A percentile compares a stretch with the other conserved stretches of the same genome.
These are phyloP conservation scores for Sorex fumeus DNA, from an alignment of 2,113 vertebrate genomes.

Conservation along the genomic window DNA sequence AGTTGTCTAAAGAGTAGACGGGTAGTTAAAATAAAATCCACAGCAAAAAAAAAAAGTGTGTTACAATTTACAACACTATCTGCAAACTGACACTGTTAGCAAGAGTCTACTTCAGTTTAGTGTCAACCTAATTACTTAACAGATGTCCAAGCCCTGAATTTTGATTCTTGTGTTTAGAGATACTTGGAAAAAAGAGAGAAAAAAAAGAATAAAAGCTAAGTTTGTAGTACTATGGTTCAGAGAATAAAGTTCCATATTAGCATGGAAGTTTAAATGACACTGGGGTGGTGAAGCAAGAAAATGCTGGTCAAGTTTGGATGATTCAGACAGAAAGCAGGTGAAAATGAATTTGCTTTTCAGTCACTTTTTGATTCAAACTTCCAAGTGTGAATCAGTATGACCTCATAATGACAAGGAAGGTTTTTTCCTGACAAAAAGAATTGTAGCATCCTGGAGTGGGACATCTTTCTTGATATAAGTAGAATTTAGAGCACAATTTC, in stretches of 20 bases:
- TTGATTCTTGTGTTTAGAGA: background rate
- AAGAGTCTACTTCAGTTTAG: background rate
- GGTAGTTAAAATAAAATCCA: background rate
- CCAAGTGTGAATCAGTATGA: background rate
- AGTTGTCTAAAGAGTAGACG: background rate
- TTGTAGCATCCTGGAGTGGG: background rate
- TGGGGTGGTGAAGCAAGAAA: background rate
- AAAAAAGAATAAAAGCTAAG: background rate
- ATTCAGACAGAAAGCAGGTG: background rate
- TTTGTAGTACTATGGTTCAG: background rate
- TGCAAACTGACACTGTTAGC: background rate
- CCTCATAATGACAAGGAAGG: background rate
- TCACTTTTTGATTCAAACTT: background rate
- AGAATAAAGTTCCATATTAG: background rate
- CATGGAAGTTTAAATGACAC: too few relatives aligned
- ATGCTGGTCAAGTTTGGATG: background rate
- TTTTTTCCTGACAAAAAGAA: background rate
- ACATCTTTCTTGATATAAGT: background rate
- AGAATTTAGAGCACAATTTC: background rate
- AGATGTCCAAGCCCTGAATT: background rate
- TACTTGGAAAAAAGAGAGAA: accelerated
- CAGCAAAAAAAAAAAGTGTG: too few relatives aligned
- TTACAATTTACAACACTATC: background rate
- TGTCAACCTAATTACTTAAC: background rate
- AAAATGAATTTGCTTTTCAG: background rate